Percentiles rank a stretch among this genome's conserved stretches.
Conservation (phyloP, 2,888 invertebrate species). For the Rambutsinella grinnellia region DNA sequence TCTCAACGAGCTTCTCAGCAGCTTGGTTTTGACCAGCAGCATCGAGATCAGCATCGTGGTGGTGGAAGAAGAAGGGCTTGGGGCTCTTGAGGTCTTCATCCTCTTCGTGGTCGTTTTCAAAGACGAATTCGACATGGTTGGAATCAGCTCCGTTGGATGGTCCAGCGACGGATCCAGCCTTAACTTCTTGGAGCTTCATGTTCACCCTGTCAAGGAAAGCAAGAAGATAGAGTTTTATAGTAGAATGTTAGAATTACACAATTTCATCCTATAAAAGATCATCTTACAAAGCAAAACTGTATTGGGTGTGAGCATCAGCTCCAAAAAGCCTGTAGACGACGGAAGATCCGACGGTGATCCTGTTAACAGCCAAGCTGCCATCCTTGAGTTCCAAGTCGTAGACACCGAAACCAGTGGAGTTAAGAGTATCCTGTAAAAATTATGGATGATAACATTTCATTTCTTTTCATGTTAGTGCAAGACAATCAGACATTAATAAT, state of each 20-base stretch:
- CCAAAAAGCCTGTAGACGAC: constrained; percentile 62
- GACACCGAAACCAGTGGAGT: constrained; percentile 58
- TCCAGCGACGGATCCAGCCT: constrained; percentile 58
- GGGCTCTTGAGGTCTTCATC: constrained; percentile 62
- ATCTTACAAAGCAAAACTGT: constrained; percentile 39
- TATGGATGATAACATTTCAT: too few species aligned
- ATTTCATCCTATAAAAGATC: background rate
- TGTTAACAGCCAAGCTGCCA: constrained; percentile 54
- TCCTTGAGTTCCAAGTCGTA: constrained; percentile 58
- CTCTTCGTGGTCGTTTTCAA: constrained; percentile 56
- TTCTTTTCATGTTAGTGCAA: too few species aligned
- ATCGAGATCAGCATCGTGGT: constrained; percentile 57
- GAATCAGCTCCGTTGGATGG: constrained; percentile 57
- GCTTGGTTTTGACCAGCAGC: constrained; percentile 54
- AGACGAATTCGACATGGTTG: constrained; percentile 62
- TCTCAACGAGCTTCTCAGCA: constrained; percentile 50
- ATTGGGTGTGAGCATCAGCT: constrained; percentile 63
- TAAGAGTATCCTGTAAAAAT: constrained; percentile 60
- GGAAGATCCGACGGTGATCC: constrained; percentile 52
- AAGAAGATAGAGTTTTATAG: background rate
- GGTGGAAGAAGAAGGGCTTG: constrained; percentile 65
- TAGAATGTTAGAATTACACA: background rate
- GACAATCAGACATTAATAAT: constrained; percentile 9
- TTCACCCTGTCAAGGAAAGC: constrained; percentile 37
- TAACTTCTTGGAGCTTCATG: constrained; percentile 46